Evolutionary conservation across 2,797 vertebrate species (phyloP).

Genomic region (Anniella stebbinsi): DNA sequence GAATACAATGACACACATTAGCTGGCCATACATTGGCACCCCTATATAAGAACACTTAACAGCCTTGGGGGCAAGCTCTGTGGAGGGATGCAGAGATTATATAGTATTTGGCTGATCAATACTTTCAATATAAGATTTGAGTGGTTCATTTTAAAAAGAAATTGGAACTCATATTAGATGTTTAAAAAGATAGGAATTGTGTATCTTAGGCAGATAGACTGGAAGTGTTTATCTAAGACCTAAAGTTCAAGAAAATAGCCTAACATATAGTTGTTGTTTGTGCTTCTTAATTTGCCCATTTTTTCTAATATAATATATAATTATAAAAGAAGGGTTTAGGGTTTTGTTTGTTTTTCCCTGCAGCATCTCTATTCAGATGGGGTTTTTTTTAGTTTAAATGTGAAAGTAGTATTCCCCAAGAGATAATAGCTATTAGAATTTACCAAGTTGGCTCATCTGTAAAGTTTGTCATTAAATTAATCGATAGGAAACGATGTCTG

Average conservation of each 20-base stretch:
- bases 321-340: conserved; percentile 8
- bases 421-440: conserved; percentile 30
- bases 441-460: conserved; percentile 9
- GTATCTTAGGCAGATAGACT: background rate
- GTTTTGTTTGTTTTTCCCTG: background rate
- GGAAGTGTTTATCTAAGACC: background rate
- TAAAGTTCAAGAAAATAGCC: conserved; percentile 12
- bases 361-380: conserved; percentile 1
- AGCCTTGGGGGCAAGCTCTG: background rate
- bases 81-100: conserved; percentile 21
- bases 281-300: background rate
- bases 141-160: conserved; percentile 26
- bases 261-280: conserved; percentile 1
- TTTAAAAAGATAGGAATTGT: background rate
- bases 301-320: conserved; percentile 11
- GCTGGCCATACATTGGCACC: background rate
- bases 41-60: background rate
- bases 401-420: conserved; percentile 9
- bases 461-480: conserved; percentile 20
- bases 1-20: conserved; percentile 20
- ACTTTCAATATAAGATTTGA: conserved; percentile 34
- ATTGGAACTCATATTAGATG: background rate
- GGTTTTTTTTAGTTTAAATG: conserved; percentile 1
- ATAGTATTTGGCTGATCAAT: conserved; percentile 37
- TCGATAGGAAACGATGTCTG: background rate